Percentiles rank a stretch among this genome's conserved stretches.
phyloP scores from a whole-genome alignment of 64 coral and sea anemone genomes.

The Stichodactyla mertensii region DNA sequence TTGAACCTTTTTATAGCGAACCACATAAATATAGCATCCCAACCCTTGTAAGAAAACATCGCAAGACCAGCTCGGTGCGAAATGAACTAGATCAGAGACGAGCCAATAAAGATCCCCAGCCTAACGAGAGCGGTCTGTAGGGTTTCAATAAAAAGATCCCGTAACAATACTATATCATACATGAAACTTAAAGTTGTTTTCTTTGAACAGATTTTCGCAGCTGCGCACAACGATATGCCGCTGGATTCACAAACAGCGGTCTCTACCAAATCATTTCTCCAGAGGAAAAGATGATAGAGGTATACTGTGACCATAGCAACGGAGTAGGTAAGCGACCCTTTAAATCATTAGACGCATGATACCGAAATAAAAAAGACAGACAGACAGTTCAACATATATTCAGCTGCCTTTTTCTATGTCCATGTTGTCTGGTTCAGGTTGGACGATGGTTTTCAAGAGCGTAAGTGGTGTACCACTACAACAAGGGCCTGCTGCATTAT shows the following conservation, averaged over 20 bases:
- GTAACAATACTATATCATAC: no score
- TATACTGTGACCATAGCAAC: slow-evolving; percentile 22
- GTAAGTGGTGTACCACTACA: slow-evolving; percentile 2
- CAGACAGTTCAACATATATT: neutral
- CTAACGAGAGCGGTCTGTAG: no score
- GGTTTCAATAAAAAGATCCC: no score
- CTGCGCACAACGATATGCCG: slow-evolving; percentile 8
- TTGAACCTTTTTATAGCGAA: no score
- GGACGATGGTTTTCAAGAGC: slow-evolving; percentile 42
- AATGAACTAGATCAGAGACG: no score
- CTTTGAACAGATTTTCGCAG: neutral
- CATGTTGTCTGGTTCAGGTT: slow-evolving; percentile 6
- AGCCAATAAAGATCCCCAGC: no score
- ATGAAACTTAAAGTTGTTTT: neutral
- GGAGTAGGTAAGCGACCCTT: neutral
- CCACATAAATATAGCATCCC: no score
- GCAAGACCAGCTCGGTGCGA: no score
- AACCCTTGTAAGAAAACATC: no score
- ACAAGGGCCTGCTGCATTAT: neutral
- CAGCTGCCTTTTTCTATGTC: neutral
- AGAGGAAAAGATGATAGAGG: neutral
- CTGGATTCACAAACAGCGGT: slow-evolving; percentile 8
- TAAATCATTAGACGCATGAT: neutral
- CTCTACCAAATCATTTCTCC: neutral
- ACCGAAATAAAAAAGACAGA: no score